phyloP scores from a whole-genome alignment of 2,113 vertebrate genomes.

The Procavia capensis region DNA sequence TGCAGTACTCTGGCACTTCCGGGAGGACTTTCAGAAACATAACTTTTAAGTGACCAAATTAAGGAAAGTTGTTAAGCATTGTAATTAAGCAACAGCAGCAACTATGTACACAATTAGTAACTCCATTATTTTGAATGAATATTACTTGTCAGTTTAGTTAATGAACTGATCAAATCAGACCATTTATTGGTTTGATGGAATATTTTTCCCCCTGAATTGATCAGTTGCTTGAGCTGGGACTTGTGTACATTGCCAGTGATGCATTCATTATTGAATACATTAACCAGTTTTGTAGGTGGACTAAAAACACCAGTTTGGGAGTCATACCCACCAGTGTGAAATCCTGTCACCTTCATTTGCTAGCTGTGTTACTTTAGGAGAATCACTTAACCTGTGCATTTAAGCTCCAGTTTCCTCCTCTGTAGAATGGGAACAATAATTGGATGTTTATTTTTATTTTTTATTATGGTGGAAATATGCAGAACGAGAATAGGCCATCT shows the following conservation, averaged over 20 bases:
- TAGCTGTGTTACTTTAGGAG: neutral
- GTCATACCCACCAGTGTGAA: neutral
- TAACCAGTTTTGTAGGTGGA: neutral
- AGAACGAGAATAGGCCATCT: neutral
- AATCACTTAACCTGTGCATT: neutral
- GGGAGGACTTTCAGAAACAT: neutral
- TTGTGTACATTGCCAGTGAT: neutral
- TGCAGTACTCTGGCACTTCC: neutral
- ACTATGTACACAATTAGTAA: neutral
- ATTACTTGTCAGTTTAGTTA: neutral
- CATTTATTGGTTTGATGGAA: neutral
- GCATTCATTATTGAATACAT: neutral
- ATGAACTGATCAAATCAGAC: neutral
- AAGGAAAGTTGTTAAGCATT: neutral
- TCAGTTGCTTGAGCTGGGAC: neutral
- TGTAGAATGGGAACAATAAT: neutral
- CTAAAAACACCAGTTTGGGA: neutral
- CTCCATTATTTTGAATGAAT: constrained; percentile 16
- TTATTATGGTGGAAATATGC: neutral
- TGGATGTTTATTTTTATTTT: neutral
- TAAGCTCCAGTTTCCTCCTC: neutral
- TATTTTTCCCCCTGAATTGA: neutral
- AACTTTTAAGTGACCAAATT: neutral
- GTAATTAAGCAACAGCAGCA: neutral
- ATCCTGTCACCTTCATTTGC: neutral